Evolutionary conservation across 1,140 invertebrate genomes (phyloP), one percentile per base, ranked within the genome.

Genomic region (Lepidostoma basale): DNA sequence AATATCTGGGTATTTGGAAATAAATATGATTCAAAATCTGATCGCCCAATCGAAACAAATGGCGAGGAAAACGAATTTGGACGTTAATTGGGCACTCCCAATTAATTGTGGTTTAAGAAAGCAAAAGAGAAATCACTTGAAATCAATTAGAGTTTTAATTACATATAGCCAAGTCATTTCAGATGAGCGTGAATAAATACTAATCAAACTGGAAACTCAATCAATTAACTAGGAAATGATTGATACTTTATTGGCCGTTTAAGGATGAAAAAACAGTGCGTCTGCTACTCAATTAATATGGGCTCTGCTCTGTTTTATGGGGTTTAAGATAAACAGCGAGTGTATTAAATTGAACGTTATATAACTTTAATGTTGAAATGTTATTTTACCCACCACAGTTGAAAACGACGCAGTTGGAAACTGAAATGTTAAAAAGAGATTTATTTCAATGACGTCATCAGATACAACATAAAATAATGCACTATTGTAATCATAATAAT

Each of bases 81-180:
- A 56, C 52, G 14, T 36, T 36, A 56, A 56, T 56, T 56, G 30
- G 52, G 30, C 28, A 22, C 18, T 39, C 30, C 20, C 26, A 33
- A 36, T 56, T 56, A 56, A 56, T 56, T 56, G 52, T 36, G 30
- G 52, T 33, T 56, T 56, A 56, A 56, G 52, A 56, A 33, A 56
- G 52, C 52, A 56, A 56, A 56, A 56, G 52, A 56, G 52, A 56
- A 56, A 56, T 56, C 52, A 56, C 28, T 56, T 33, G 52, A 56
- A 56, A 56, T 56, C 52, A 56, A 56, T 56, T 56, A 56, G 30
- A 20, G 52, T 56, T 56, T 56, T 56, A 56, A 56, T 56, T 56
- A 56, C 52, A 56, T 56, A 56, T 33, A 56, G 16, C 30, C 52
- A 18, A 56, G n/a, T 56, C 20, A 36, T 56, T 56, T 36, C 30